Base-by-base conservation (phyloP, 2,797 vertebrate species). In the Diglossa cyanea region DNA sequence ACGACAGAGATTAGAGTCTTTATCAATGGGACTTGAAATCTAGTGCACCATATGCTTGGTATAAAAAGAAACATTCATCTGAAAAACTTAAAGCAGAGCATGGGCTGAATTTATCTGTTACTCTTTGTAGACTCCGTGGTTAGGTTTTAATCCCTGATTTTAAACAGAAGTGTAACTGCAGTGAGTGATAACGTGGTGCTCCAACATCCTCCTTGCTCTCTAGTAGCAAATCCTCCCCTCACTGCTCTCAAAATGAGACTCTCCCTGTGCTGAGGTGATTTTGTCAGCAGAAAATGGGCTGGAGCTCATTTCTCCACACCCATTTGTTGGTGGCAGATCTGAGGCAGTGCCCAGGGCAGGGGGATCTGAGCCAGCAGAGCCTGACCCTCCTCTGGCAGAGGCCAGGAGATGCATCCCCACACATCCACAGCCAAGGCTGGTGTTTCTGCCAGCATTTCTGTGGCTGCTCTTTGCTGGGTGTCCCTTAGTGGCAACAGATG, bases 1-100 rank as follows among this genome's bases (percentile, higher is more conserved):
- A 48, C 37, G 60, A 48, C 44, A 17, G 90, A 93, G 91, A 95
- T 82, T 87, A 73, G 61, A 92, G 85, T 77, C 94, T 93, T 91
- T 91, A 96, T 96, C 95, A 96, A 95, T 94, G 96, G 83, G 93
- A 94, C 85, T 95, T 37, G 82, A 90, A 96, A 96, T 94, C 82
- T 91, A 94, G 79, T 53, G 77, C 60, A 61, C 94, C 92, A 95
- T 96, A 94, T 96, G 96, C 92, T 92, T 88, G 78, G 63, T 86
- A 89, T 86, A 84, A 94, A 96, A 94, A 85, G 91, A 93, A 89
- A 95, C 62, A 67, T 82, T 86, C 44, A 76, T 90, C 76, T 70
- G 92, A 84, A 91, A 86, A 90, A 96, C 94, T 84, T 86, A 90
- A 96, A 85, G 70, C 62, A 42, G 35, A 77, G 60, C 45, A 74